phyloP scores from a whole-genome alignment of 2,113 vertebrate genomes.

The Neofelis nebulosa region DNA sequence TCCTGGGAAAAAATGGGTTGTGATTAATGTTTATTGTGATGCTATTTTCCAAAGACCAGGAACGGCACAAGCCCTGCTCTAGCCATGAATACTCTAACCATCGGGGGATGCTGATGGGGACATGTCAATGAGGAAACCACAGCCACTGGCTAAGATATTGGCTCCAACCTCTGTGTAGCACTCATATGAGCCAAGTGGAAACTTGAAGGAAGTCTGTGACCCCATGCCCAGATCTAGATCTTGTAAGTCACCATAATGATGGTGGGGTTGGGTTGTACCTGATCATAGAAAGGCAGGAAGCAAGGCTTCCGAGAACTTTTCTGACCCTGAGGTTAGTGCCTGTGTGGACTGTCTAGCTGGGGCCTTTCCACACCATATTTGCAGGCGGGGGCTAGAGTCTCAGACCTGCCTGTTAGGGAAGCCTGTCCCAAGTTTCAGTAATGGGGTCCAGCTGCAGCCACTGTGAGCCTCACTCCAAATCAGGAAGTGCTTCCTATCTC shows the following conservation, averaged over 20 bases:
- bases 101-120: fast-evolving
- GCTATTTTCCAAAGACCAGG: not conserved
- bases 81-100: not conserved
- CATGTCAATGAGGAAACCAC: not conserved
- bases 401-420: not conserved
- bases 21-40: not conserved
- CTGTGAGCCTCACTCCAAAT: not conserved
- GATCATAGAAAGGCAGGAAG: not conserved
- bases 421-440: not conserved
- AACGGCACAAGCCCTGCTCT: not conserved
- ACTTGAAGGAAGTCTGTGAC: not conserved
- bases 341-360: not conserved
- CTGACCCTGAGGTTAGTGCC: not conserved
- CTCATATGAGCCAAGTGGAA: not conserved
- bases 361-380: not conserved
- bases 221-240: not conserved
- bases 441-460: not conserved
- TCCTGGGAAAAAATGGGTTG: not conserved
- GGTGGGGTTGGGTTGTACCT: not conserved
- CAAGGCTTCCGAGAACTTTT: not conserved
- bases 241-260: not conserved
- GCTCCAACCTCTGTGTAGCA: not conserved
- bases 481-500: not conserved
- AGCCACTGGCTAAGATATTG: not conserved
- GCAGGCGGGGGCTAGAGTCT: not conserved